These are phyloP conservation scores for Rhodophaea formosa DNA, from an alignment of 2,888 invertebrate genomes.

Conservation along the genomic window DNA sequence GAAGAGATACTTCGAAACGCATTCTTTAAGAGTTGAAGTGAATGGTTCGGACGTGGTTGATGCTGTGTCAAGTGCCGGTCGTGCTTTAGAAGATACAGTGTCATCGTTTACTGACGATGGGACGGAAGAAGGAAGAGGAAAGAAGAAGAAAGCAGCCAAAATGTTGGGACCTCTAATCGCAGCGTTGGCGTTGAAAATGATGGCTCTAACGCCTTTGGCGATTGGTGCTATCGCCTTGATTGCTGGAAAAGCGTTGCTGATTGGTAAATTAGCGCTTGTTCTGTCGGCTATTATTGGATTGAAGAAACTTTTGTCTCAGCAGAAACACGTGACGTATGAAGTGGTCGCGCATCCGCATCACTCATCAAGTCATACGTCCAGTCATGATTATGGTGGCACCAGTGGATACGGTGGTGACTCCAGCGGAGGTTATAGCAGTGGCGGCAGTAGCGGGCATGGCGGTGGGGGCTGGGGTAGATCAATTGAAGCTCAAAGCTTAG, in stretches of 20 bases:
- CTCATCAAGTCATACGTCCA: conserved; percentile 84
- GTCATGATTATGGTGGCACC: conserved; percentile 83
- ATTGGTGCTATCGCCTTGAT: conserved; percentile 91
- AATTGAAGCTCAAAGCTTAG: conserved; percentile 88
- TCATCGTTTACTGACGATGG: conserved; percentile 84
- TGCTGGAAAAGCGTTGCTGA: conserved; percentile 91
- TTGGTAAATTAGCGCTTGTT: conserved; percentile 92
- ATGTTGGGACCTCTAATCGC: conserved; percentile 89
- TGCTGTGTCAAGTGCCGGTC: conserved; percentile 89
- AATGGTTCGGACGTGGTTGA: conserved; percentile 92
- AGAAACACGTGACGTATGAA: conserved; percentile 93
- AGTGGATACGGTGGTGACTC: conserved; percentile 84
- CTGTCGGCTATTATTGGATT: conserved; percentile 91
- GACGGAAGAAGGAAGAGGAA: conserved; percentile 87
- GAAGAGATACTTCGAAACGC: conserved; percentile 88
- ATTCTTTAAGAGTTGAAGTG: conserved; percentile 91
- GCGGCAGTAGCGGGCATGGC: conserved; percentile 75
- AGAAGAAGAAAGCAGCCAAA: conserved; percentile 91
- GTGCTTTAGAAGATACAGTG: conserved; percentile 88
- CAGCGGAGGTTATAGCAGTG: conserved; percentile 77
- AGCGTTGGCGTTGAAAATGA: conserved; percentile 88
- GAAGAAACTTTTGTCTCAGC: conserved; percentile 89
- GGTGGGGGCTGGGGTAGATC: conserved; percentile 88
- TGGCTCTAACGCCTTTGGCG: conserved; percentile 88
- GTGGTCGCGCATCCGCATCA: conserved; percentile 93